A percentile compares a stretch with the other conserved stretches of the same genome.
phyloP scores from a whole-genome alignment of 2,113 vertebrate species.

The Microtus richardsoni region DNA sequence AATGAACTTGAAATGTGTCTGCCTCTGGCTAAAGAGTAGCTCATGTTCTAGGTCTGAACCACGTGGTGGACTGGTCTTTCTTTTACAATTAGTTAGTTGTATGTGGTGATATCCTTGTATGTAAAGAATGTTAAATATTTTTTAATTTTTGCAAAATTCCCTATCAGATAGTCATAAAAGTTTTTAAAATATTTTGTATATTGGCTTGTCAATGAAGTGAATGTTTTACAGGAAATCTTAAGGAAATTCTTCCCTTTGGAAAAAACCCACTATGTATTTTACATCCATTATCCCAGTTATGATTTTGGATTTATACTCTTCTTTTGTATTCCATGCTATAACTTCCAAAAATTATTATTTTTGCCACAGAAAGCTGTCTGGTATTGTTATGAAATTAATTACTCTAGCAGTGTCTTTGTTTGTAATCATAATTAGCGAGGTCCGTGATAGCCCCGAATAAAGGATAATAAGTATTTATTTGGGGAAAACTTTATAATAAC shows the following conservation, averaged over 20 bases:
- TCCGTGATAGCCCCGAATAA: too few relatives aligned
- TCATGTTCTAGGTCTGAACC: neutral
- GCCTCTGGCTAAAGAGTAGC: neutral
- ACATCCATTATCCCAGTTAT: constrained; percentile 34
- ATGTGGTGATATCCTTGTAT: neutral
- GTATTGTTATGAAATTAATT: constrained; percentile 57
- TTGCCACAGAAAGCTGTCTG: constrained; percentile 58
- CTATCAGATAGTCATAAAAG: neutral
- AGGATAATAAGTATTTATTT: too few relatives aligned
- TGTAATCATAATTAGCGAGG: too few relatives aligned
- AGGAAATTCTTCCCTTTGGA: constrained; percentile 33
- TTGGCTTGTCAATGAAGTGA: constrained; percentile 33
- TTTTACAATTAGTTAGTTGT: constrained; percentile 17
- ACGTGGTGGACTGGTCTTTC: neutral
- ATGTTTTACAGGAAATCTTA: constrained; percentile 64
- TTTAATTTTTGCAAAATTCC: neutral
- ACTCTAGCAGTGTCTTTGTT: neutral
- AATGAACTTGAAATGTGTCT: neutral
- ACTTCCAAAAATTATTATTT: constrained; percentile 49
- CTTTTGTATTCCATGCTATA: constrained; percentile 44
- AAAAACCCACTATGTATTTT: constrained; percentile 37
- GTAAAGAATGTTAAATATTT: neutral
- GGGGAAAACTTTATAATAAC: too few relatives aligned
- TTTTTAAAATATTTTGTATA: constrained; percentile 42
- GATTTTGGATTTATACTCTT: neutral